Conservation (phyloP, 2,797 vertebrate genomes). For the Anolis apletophallus region DNA sequence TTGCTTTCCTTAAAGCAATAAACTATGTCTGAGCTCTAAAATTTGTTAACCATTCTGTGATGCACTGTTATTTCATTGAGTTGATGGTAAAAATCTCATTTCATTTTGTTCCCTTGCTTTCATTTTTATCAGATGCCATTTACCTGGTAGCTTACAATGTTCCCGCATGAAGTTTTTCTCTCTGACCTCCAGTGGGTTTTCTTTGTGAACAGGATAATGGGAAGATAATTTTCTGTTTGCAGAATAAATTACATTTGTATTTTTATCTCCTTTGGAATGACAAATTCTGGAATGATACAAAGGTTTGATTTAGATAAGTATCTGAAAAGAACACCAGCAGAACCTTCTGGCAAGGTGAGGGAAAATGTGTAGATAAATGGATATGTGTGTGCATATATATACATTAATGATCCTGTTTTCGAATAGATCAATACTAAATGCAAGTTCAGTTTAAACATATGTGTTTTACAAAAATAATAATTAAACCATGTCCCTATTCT, state of each 20-base stretch:
- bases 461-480: neutral
- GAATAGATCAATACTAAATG: neutral
- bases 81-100: constrained; percentile 32
- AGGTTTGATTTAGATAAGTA: constrained; percentile 22
- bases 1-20: constrained; percentile 40
- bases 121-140: constrained; percentile 42
- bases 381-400: no score
- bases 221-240: constrained; percentile 34
- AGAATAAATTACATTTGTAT: constrained; percentile 37
- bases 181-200: constrained; percentile 22
- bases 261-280: constrained; percentile 43
- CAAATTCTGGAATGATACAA: constrained; percentile 23
- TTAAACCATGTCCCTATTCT: neutral
- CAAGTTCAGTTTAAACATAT: neutral
- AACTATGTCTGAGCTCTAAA: constrained; percentile 27
- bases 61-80: constrained; percentile 11
- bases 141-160: constrained; percentile 20
- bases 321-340: constrained; percentile 4
- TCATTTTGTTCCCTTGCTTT: neutral
- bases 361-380: neutral
- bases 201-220: constrained; percentile 40
- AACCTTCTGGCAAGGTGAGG: neutral
- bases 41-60: constrained; percentile 3
- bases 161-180: neutral
- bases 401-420: neutral